These are phyloP conservation scores for Drosophila picticornis DNA, from an alignment of 2,888 invertebrate genomes.

Conservation along the genomic window DNA sequence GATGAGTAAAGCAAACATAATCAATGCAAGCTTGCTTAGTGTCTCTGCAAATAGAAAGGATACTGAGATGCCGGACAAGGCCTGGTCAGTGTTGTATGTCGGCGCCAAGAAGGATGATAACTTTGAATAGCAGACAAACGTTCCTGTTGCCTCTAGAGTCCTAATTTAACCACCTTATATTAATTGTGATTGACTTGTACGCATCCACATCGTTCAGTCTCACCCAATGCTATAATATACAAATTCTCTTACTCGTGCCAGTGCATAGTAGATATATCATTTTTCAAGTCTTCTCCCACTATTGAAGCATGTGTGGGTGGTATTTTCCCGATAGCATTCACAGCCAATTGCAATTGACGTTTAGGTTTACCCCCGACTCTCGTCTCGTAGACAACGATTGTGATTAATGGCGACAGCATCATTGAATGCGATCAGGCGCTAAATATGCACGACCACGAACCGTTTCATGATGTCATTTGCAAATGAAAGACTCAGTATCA, in stretches of 20 bases:
- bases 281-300: constrained; percentile 12
- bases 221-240: constrained; percentile 48
- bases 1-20: not conserved
- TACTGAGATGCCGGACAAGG: constrained; percentile 68
- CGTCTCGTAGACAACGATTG: constrained; percentile 56
- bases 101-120: constrained; percentile 51
- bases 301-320: constrained; percentile 50
- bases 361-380: constrained; percentile 27
- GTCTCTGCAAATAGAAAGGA: constrained; percentile 24
- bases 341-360: constrained; percentile 58
- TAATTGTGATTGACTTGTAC: constrained; percentile 61
- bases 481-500: constrained; percentile 43
- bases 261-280: constrained; percentile 48
- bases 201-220: constrained; percentile 39
- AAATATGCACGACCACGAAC: constrained; percentile 56
- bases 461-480: constrained; percentile 66
- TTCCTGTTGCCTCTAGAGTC: not conserved
- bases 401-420: constrained; percentile 76
- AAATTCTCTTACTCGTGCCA: constrained; percentile 55
- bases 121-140: constrained; percentile 31
- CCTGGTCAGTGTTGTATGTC: constrained; percentile 69
- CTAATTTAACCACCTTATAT: not conserved
- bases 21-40: constrained; percentile 5
- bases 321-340: constrained; percentile 31
- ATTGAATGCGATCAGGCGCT: constrained; percentile 74